Base-by-base conservation (phyloP, 2,797 vertebrate species). In the Falco naumanni region DNA sequence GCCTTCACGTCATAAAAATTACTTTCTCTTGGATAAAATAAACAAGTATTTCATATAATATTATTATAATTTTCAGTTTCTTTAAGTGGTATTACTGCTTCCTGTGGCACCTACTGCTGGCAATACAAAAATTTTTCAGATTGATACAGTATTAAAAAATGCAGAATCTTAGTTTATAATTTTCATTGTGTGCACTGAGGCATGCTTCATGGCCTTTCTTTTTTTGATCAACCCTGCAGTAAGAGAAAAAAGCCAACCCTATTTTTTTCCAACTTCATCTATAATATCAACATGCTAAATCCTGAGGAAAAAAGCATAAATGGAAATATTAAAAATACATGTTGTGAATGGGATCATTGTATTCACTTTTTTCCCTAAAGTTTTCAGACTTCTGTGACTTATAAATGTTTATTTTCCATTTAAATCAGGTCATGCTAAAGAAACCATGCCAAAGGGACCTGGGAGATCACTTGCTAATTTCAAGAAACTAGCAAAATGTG, bases 201-300 rank as follows among this genome's bases (percentile, higher is more conserved):
- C 3, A 1, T 18, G 8, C 48, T 80, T 76, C 8, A 31, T n/a
- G 8, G 0, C 75, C 19, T 41, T 64, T 78, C 3, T 61, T 69
- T 29, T 68, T 85, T 78, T 81, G 13, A 59, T 26, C 8, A 76
- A 59, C 17, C 0, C 10, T 50, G 4, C 24, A 53, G 16, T 12
- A 17, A 72, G 3, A 64, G 4, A 61, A 24, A 74, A 91, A 75
- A 64, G 0, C 7, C 13, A 63, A 34, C 2, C 5, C 2, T 59
- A 41, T 6, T 56, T 87, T 93, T 84, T 5, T 57, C 10, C 25
- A 60, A 25, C 1, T 37, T 47, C 71, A 12, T 37, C 39, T 75
- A 8, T 41, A 45, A 2, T 54, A 5, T 68, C 10, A 82, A 37
- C 11, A 74, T 1, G 6, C 1, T 61, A 10, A 6, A 1, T 82